Base-by-base conservation (phyloP, 37 sponge, comb jelly and placozoan genomes). In the Halisarca cf. caerulea region DNA sequence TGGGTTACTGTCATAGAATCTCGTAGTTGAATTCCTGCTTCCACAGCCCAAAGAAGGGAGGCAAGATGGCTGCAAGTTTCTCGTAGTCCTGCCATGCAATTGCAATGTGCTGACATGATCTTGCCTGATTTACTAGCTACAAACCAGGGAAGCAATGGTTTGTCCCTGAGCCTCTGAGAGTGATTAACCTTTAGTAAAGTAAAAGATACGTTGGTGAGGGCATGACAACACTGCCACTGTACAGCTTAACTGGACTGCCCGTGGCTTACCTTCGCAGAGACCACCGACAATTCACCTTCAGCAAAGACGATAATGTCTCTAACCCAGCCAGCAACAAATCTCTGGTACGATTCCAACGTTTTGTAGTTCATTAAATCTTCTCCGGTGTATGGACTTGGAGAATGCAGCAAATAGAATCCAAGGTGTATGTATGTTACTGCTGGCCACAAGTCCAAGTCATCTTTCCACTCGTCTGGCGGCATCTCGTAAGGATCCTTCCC, bases 81-180 rank as follows among this genome's bases (percentile, higher is more conserved):
- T 20, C 91, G 90, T 1, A 89, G 80, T 1, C 91, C 91, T 43
- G 89, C 89, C 86, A 91, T 94, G 81, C 94, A 94, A 55, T 91
- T 75, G 62, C 95, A 94, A 80, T 94, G 95, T 0, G 83, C 87
- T 47, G 83, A 17, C 64, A 82, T 1, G 20, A 91, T 88, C 34
- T 28, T 75, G 5, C 91, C 94, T 44, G 2, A 15, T 2, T 0
- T 11, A 47, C 89, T 79, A 58, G 86, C 83, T 34, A 85, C 57
- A 11, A 84, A 37, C 93, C 87, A 86, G 20, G 84, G 81, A 38
- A 53, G 42, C 3, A 92, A 59, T 36, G 93, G 90, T 15, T 77
- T 86, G 24, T 83, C 84, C 5, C 85, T 92, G 40, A 89, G 0
- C 24, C 40, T 18, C 53, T 86, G 86, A 11, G 89, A 89, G 66